Conservation (phyloP, 2,888 invertebrate species). For the Parapristionchus giblindavisi region DNA sequence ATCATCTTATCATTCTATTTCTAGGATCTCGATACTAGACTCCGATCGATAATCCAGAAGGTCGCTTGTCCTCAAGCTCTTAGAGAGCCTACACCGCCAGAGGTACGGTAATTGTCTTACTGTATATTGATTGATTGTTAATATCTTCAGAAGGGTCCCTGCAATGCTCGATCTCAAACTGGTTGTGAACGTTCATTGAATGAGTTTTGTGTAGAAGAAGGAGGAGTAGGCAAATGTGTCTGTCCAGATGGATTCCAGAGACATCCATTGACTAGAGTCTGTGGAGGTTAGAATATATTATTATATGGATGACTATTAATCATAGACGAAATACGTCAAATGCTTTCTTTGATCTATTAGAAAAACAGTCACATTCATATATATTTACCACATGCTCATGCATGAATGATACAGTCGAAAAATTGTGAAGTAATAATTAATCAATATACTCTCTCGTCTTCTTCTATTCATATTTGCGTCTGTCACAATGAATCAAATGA, state of each 20-base stretch:
- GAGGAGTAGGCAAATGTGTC: conserved; percentile 53
- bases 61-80: conserved; percentile 62
- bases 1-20: background rate
- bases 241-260: conserved; percentile 66
- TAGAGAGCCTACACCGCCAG: conserved; percentile 30
- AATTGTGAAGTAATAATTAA: too few species aligned
- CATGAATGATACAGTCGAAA: too few species aligned
- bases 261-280: conserved; percentile 66
- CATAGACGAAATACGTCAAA: background rate
- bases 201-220: conserved; percentile 60
- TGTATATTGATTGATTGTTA: background rate
- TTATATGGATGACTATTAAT: background rate
- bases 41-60: conserved; percentile 69
- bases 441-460: too few species aligned
- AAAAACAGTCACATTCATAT: too few species aligned
- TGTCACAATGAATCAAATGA: too few species aligned
- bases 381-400: too few species aligned
- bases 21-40: conserved; percentile 65
- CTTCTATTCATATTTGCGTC: too few species aligned
- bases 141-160: conserved; percentile 48
- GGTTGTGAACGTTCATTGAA: conserved; percentile 68
- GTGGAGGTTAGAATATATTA: conserved; percentile 49
- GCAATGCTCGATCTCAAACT: conserved; percentile 64
- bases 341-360: too few species aligned
- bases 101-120: conserved; percentile 15